Base-by-base conservation (phyloP, 1,140 invertebrate species). In the Anagrus nilaparvatae region DNA sequence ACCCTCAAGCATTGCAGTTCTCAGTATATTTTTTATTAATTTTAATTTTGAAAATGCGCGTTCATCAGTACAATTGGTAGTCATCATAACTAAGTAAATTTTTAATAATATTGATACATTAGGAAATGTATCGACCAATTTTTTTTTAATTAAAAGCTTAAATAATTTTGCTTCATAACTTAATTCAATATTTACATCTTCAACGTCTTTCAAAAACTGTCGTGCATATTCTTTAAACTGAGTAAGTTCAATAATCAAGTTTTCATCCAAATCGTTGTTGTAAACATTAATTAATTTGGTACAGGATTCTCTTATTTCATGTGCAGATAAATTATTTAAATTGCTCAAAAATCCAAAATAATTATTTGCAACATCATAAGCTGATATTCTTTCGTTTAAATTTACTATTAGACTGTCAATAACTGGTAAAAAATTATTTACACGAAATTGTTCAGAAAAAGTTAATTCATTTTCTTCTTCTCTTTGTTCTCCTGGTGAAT, bases 1-100 rank as follows among this genome's bases (percentile, higher is more conserved):
- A 33, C 54, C 37, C 43, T 55, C 44, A 28, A n/a, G 20, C 48
- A 52, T 60, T 5, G 38, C 36, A 8, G 44, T 42, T 13, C 50
- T 43, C 18, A 58, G 35, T 31, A 53, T 55, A 27, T 40, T 49
- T 58, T 55, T 54, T 24, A 56, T 51, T n/a, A 53, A 18, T 44
- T 56, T 58, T 14, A 58, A 39, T 45, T 58, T 56, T 12, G 41
- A 44, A 45, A 58, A 59, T 31, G 29, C 47, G 30, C 51, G 40
- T 46, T 60, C 53, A 17, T 20, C 37, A 8, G 39, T 34, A 17
- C 5, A 34, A 17, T 34, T 34, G 8, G 14, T 34, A 6, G 32
- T 34, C 18, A 34, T 30, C 19, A 34, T 4, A 18, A 13, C 13
- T 18, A 34, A 19, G 20, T 34, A 34, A 5, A 34, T 34, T 34